phyloP scores from a whole-genome alignment of 2,113 vertebrate species.

The Chloebia gouldiae region DNA sequence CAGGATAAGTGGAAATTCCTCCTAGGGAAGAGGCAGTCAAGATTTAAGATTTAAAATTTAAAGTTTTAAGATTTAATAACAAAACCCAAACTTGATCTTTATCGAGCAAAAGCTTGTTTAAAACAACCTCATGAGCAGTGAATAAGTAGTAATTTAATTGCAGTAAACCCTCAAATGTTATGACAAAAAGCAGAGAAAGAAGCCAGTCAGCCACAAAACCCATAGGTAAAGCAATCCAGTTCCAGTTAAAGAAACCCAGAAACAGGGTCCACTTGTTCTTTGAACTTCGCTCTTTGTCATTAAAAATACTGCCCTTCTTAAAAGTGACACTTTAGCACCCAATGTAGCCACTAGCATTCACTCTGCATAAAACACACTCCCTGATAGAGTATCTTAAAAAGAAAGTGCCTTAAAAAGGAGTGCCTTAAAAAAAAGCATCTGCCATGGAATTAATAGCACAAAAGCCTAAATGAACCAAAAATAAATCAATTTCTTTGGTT shows the following conservation, averaged over 20 bases:
- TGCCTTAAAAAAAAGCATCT: slow-evolving; percentile 25
- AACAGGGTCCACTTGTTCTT: not conserved
- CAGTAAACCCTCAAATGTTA: not conserved
- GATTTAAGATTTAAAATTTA: not conserved
- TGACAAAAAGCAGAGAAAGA: not conserved
- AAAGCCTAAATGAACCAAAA: not conserved
- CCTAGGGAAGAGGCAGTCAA: not conserved
- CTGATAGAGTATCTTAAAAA: not conserved
- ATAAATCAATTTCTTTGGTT: not conserved
- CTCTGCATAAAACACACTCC: not conserved
- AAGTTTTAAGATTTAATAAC: not conserved
- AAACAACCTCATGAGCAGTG: not conserved
- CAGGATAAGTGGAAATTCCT: not conserved
- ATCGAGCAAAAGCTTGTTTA: not conserved
- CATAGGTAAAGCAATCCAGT: not conserved
- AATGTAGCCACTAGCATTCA: not conserved
- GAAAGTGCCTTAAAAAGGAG: not conserved
- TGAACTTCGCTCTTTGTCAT: not conserved
- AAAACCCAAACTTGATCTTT: not conserved
- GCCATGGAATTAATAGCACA: slow-evolving; percentile 20
- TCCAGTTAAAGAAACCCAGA: not conserved
- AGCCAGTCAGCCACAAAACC: not conserved
- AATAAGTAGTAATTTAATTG: not conserved
- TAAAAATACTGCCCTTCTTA: not conserved
- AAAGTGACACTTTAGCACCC: not conserved